Evolutionary conservation across 2,888 invertebrate species (phyloP).

Genomic region (Chesias legatella): DNA sequence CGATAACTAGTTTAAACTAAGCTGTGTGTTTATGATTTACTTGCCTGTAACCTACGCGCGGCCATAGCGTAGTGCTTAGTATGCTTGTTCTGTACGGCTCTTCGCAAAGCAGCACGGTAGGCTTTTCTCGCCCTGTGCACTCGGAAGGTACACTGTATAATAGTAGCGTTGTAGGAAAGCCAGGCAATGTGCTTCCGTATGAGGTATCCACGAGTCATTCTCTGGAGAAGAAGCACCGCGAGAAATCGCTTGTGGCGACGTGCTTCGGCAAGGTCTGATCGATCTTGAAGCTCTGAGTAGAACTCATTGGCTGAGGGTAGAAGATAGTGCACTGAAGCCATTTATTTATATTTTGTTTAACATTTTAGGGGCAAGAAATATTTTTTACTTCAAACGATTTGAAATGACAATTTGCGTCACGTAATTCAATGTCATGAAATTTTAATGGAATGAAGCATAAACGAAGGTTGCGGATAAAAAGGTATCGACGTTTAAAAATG

Average conservation of each 20-base stretch:
- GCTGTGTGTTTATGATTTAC: no score
- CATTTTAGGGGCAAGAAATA: no score
- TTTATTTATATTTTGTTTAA: conserved; percentile 24
- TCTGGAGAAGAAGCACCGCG: conserved; percentile 56
- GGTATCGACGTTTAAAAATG: no score
- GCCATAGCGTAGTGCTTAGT: conserved; percentile 53
- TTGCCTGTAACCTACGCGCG: conserved; percentile 64
- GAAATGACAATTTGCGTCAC: no score
- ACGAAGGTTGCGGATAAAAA: no score
- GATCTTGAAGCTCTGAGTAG: conserved; percentile 50
- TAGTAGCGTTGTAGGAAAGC: conserved; percentile 57
- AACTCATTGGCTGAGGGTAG: conserved; percentile 49
- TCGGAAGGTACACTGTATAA: conserved; percentile 66
- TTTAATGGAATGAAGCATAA: no score
- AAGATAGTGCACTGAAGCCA: conserved; percentile 56
- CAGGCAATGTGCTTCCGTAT: conserved; percentile 61
- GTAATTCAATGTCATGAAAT: no score
- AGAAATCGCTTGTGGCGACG: conserved; percentile 45
- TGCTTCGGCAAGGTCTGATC: conserved; percentile 48
- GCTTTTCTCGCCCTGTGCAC: conserved; percentile 51
- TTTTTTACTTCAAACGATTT: no score
- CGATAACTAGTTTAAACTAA: no score
- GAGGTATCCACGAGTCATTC: conserved; percentile 55
- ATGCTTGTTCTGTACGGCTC: conserved; percentile 59
- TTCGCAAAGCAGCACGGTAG: conserved; percentile 50